These are phyloP conservation scores for Toxotes lorentzi DNA, from an alignment of 2,797 vertebrate species.

Conservation along the genomic window DNA sequence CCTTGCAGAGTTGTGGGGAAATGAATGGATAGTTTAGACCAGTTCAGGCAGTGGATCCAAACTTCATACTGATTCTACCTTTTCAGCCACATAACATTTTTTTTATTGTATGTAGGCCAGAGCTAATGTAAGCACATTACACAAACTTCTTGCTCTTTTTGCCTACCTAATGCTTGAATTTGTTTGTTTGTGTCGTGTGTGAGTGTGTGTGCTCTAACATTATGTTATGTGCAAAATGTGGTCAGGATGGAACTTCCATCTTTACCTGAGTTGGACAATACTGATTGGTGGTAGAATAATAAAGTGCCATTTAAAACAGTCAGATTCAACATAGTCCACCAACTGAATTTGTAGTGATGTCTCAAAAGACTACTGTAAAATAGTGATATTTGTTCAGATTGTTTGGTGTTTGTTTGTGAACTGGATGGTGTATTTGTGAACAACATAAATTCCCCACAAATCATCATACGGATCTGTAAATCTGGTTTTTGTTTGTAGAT, in stretches of 20 bases:
- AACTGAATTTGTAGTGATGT: slow-evolving; percentile 15
- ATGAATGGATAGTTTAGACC: neutral
- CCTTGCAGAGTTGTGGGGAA: neutral
- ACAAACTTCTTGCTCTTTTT: no score
- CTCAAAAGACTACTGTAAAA: neutral
- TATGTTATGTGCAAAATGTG: neutral
- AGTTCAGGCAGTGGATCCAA: neutral
- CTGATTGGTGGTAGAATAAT: neutral
- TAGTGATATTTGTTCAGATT: neutral
- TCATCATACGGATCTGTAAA: neutral
- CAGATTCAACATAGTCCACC: neutral
- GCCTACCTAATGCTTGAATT: neutral
- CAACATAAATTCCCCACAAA: neutral
- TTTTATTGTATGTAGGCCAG: neutral
- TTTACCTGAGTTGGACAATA: neutral
- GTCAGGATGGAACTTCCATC: neutral
- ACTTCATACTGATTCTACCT: neutral
- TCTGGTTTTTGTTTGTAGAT: neutral
- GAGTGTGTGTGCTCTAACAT: neutral
- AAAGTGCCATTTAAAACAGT: neutral
- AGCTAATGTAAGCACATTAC: neutral
- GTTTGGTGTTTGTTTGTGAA: neutral
- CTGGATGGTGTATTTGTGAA: neutral
- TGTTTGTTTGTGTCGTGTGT: neutral
- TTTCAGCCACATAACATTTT: neutral